These are phyloP conservation scores for Leucoptera coffeella DNA, from an alignment of 2,888 invertebrate species.

Conservation along the genomic window DNA sequence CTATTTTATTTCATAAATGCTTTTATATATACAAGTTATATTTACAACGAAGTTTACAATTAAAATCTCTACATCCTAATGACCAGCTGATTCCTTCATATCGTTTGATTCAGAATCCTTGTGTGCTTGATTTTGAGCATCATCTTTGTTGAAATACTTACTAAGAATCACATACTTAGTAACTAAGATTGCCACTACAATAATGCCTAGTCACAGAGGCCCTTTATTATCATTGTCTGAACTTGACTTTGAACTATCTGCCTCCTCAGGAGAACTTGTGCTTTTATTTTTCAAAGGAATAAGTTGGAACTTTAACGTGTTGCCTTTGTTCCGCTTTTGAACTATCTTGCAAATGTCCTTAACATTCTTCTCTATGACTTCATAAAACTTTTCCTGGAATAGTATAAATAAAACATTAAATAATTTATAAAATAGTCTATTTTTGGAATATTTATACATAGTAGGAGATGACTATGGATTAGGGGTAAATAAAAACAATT, in stretches of 20 bases:
- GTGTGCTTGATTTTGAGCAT: neutral
- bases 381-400: slow-evolving; percentile 55
- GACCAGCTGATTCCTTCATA: too few relatives aligned
- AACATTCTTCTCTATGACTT: slow-evolving; percentile 45
- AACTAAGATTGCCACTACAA: slow-evolving; percentile 16
- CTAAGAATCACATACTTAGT: slow-evolving; percentile 23
- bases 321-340: slow-evolving; percentile 59
- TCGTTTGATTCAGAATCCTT: too few relatives aligned
- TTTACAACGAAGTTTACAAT: too few relatives aligned
- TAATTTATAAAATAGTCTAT: too few relatives aligned
- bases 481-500: too few relatives aligned
- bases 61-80: too few relatives aligned
- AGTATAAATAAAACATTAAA: too few relatives aligned
- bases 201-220: slow-evolving; percentile 34
- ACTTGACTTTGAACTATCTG: slow-evolving; percentile 10
- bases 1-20: too few relatives aligned
- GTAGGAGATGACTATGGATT: too few relatives aligned
- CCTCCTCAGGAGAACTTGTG: slow-evolving; percentile 5
- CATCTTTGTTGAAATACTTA: slow-evolving; percentile 13
- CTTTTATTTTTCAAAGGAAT: slow-evolving; percentile 30
- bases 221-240: slow-evolving; percentile 13
- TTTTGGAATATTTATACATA: too few relatives aligned
- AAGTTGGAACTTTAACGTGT: slow-evolving; percentile 57
- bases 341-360: slow-evolving; percentile 48
- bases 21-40: too few relatives aligned